These are phyloP conservation scores for Ornithoptera priamus DNA, from an alignment of 2,888 invertebrate genomes.

Conservation along the genomic window DNA sequence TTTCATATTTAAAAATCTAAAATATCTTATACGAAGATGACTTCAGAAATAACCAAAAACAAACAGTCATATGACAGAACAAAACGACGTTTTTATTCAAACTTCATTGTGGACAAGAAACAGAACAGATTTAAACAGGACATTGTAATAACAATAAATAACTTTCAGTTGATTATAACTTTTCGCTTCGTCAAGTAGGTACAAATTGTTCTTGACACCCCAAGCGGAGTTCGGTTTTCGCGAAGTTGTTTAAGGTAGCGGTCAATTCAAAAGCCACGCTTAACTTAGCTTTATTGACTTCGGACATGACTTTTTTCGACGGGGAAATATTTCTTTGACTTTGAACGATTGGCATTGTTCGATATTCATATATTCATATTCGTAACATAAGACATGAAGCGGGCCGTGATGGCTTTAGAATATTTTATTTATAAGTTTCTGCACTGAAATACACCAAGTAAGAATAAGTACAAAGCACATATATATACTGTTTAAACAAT, in stretches of 20 bases:
- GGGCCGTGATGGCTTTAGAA: constrained; percentile 9
- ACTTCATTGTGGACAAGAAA: constrained; percentile 7
- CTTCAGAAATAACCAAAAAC: too few species aligned
- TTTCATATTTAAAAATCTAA: too few species aligned
- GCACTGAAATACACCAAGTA: constrained; percentile 19
- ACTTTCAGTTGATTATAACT: constrained; percentile 5
- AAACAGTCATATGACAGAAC: too few species aligned
- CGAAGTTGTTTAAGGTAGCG: constrained; percentile 18
- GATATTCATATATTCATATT: constrained; percentile 21
- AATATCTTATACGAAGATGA: too few species aligned
- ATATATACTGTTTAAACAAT: not conserved
- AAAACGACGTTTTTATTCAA: too few species aligned
- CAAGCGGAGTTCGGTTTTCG: constrained; percentile 7
- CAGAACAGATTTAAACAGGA: not conserved
- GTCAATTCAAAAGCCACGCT: constrained; percentile 21
- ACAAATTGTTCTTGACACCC: constrained; percentile 11
- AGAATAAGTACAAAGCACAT: constrained; percentile 5
- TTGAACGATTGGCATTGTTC: constrained; percentile 19
- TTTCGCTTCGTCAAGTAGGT: not conserved
- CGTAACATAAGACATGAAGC: constrained; percentile 21
- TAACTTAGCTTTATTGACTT: constrained; percentile 6
- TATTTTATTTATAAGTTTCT: constrained; percentile 13
- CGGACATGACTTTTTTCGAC: constrained; percentile 10
- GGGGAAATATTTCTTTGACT: constrained; percentile 21
- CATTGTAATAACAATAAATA: not conserved